phyloP scores from a whole-genome alignment of 2,113 vertebrate species.

The Melozone crissalis region DNA sequence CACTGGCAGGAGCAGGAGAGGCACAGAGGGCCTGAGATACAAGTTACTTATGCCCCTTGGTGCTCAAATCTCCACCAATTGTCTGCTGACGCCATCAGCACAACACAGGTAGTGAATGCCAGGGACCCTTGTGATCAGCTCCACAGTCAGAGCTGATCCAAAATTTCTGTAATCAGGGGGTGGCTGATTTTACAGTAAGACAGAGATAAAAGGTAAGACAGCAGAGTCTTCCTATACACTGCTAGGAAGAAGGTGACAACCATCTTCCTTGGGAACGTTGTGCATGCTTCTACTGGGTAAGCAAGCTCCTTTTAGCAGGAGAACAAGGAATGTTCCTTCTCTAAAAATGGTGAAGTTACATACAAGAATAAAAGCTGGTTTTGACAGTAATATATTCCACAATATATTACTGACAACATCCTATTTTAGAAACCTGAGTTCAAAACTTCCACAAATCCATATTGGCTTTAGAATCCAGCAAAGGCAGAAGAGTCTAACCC shows the following conservation, averaged over 20 bases:
- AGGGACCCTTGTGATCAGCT: background rate
- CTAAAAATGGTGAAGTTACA: background rate
- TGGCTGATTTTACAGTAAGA: background rate
- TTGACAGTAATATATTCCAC: background rate
- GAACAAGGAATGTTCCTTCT: background rate
- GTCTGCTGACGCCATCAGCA: background rate
- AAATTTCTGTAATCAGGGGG: background rate
- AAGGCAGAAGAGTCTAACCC: background rate
- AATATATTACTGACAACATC: background rate
- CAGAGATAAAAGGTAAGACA: background rate
- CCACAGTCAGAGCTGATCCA: background rate
- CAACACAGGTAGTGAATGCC: background rate
- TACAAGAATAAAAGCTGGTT: background rate
- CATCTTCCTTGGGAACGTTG: background rate
- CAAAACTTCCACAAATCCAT: background rate
- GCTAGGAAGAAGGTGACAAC: background rate
- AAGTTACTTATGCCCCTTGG: slow-evolving; percentile 13
- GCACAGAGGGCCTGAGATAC: background rate
- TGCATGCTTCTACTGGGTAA: background rate
- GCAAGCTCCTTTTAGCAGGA: background rate
- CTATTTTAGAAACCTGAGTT: background rate
- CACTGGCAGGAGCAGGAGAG: background rate
- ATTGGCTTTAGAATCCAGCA: background rate
- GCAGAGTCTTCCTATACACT: background rate
- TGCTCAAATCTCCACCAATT: slow-evolving; percentile 25